Base-by-base conservation (phyloP, 2,113 vertebrate genomes). In the Hassar affinis region DNA sequence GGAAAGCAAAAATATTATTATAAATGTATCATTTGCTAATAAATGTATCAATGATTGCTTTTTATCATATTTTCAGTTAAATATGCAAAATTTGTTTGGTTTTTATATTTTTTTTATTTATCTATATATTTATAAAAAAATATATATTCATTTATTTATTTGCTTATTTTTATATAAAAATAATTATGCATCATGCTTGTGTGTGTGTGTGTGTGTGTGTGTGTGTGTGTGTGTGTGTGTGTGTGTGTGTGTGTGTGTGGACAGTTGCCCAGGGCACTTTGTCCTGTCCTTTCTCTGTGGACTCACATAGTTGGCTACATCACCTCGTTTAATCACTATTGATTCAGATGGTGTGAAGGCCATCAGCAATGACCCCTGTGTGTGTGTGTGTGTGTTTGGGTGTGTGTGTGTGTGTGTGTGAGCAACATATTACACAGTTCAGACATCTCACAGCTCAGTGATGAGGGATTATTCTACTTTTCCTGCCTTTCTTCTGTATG, bases 321-420 rank as follows among this genome's bases (percentile, higher is more conserved):
- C 81, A 35, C 54, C 80, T 45, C 30, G 84, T 80, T 89, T 90
- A 89, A 90, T 90, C 86, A 68, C 86, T 90, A 86, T 89, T 88
- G 87, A 88, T 86, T 90, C 87, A 83, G 87, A 84, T 84, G 81
- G 78, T 85, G 78, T 86, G 85, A 90, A 90, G 89, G 89, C 90
- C 90, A 90, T 85, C 85, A 83, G 72, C 61, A 47, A 35, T 81
- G 81, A 86, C 87, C 88, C 66, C 47, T 52, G 81, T 30, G n/a
- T 51, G 71, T 51, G 25, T 74, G 71, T 51, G 25, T 75, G 45
- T 74, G 45, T 51, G 71, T 74, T 45, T 51, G 71, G 51, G 71
- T 30, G 47, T 75, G 71, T 51, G 71, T 75, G 47, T 75, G 71
- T 51, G 47, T 27, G 20, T 45, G 35, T 45, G 45, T 0, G 8